Evolutionary conservation across 1,140 invertebrate genomes (phyloP).

Genomic region (Drosophila ironensis): DNA sequence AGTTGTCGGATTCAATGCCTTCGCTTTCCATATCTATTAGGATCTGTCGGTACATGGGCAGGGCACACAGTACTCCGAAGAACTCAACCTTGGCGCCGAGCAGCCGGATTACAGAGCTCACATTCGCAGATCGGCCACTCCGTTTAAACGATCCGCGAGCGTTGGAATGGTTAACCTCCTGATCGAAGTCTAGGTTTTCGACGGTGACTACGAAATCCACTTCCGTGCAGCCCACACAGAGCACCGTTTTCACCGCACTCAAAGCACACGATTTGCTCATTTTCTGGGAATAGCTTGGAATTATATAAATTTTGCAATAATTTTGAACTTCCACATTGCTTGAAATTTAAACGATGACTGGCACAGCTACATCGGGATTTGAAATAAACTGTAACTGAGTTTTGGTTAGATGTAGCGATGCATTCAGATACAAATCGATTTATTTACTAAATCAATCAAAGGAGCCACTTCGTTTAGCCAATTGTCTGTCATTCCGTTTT

Average conservation of each 20-base stretch:
- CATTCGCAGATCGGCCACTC: constrained; percentile 89
- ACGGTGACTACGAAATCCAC: constrained; percentile 83
- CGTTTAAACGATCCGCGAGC: constrained; percentile 84
- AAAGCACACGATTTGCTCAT: constrained; percentile 17
- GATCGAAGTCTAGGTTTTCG: constrained; percentile 76
- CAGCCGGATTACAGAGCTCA: constrained; percentile 85
- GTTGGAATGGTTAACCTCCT: constrained; percentile 77
- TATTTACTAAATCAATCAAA: too few relatives aligned
- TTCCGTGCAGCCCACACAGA: constrained; percentile 83
- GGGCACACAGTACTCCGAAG: constrained; percentile 83
- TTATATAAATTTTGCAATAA: not conserved
- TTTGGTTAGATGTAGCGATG: too few relatives aligned
- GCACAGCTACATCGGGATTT: too few relatives aligned
- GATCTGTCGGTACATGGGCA: constrained; percentile 82
- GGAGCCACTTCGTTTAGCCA: too few relatives aligned
- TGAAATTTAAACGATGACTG: too few relatives aligned
- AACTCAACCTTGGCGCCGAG: constrained; percentile 84
- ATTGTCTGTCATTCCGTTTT: not conserved
- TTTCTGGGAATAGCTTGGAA: not conserved
- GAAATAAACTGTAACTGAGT: too few relatives aligned
- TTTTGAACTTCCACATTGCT: not conserved
- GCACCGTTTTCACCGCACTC: constrained; percentile 29
- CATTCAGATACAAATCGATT: too few relatives aligned
- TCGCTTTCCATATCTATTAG: constrained; percentile 83
- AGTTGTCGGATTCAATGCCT: constrained; percentile 83